Conservation (phyloP, 2,888 invertebrate genomes). For the Melanotus villosus region DNA sequence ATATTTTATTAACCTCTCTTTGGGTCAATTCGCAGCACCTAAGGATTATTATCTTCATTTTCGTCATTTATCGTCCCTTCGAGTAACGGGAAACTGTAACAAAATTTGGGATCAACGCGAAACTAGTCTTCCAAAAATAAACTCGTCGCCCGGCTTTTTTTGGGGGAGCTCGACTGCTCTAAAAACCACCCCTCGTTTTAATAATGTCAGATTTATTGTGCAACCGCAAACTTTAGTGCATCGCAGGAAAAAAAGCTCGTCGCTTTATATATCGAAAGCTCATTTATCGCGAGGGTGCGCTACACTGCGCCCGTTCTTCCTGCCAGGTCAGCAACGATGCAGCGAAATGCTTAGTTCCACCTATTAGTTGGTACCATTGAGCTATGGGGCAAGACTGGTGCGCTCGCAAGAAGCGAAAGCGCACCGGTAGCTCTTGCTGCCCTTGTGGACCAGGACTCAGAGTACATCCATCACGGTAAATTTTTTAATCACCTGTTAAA, state of each 20-base stretch:
- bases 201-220: neutral
- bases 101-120: slow-evolving; percentile 16
- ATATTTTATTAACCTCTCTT: slow-evolving; percentile 53
- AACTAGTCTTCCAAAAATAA: slow-evolving; percentile 19
- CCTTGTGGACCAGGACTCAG: slow-evolving; percentile 74
- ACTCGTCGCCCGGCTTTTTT: no score
- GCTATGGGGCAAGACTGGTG: slow-evolving; percentile 84
- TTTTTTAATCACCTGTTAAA: slow-evolving; percentile 19
- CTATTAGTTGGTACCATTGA: slow-evolving; percentile 45
- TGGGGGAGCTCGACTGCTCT: neutral
- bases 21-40: slow-evolving; percentile 30
- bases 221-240: slow-evolving; percentile 1
- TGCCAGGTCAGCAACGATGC: slow-evolving; percentile 8
- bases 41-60: slow-evolving; percentile 32
- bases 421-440: slow-evolving; percentile 74
- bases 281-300: slow-evolving; percentile 5
- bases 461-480: slow-evolving; percentile 70
- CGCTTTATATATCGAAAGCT: neutral
- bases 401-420: slow-evolving; percentile 80
- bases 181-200: neutral
- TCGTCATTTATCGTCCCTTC: slow-evolving; percentile 18
- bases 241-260: neutral
- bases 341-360: slow-evolving; percentile 9
- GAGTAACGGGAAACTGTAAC: no score
- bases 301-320: neutral